Percentiles rank a stretch among this genome's conserved stretches.
Evolutionary conservation across 2,888 invertebrate genomes (phyloP).

Genomic region (Eremobia ochroleuca): DNA sequence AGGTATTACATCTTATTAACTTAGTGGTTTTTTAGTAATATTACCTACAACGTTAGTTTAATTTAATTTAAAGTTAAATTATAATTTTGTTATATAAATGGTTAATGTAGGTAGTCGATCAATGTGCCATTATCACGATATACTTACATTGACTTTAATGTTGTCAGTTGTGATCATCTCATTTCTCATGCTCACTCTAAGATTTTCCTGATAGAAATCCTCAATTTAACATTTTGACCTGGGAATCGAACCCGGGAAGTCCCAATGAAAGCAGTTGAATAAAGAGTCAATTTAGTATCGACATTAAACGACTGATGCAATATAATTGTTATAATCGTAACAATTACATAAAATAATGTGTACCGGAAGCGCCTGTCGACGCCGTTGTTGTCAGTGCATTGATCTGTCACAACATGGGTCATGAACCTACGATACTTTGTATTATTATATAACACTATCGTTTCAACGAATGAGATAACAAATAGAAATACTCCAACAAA

Average conservation of each 20-base stretch:
- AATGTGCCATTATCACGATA: background rate
- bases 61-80: background rate
- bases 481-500: background rate
- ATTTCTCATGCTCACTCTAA: background rate
- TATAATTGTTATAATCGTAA: background rate
- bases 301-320: background rate
- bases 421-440: background rate
- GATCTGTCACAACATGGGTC: constrained; percentile 11
- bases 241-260: too few relatives aligned
- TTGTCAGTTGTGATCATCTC: background rate
- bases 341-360: constrained; percentile 28
- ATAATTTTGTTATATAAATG: background rate
- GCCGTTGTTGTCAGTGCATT: constrained; percentile 22
- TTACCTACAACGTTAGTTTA: background rate
- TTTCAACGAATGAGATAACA: background rate
- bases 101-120: background rate
- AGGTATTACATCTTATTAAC: background rate
- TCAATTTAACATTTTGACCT: background rate
- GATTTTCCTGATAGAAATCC: background rate
- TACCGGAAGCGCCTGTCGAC: constrained; percentile 32
- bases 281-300: background rate
- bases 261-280: background rate
- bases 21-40: background rate
- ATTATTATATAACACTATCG: constrained; percentile 1
- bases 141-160: background rate